Conservation (phyloP, 2,888 invertebrate genomes). For the Atethmia centrago region DNA sequence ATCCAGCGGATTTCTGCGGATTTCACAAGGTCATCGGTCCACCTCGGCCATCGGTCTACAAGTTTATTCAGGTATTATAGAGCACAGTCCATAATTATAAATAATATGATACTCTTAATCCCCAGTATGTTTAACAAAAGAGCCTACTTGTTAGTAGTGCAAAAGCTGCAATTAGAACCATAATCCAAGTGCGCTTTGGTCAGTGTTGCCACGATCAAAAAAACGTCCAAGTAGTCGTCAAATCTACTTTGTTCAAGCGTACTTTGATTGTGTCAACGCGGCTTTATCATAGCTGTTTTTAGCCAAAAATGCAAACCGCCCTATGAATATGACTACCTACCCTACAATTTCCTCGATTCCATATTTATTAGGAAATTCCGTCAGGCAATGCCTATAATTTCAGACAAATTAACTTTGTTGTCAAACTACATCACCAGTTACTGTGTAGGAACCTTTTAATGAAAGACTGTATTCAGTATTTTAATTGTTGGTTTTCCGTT, state of each 20-base stretch:
- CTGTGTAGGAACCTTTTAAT: neutral
- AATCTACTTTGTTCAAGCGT: too few relatives aligned
- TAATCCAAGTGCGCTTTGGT: too few relatives aligned
- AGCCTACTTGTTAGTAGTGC: neutral
- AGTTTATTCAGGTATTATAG: neutral
- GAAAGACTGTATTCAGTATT: neutral
- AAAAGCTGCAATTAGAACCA: slow-evolving; percentile 40
- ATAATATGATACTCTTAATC: neutral
- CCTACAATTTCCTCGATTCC: neutral
- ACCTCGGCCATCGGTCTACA: neutral
- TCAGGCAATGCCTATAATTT: neutral
- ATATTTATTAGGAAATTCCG: too few relatives aligned
- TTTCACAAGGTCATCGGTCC: neutral
- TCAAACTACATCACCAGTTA: neutral
- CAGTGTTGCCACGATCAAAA: too few relatives aligned
- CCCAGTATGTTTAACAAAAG: neutral
- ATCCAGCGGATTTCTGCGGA: neutral
- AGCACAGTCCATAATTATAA: neutral
- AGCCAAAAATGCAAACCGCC: neutral
- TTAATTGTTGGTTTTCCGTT: slow-evolving; percentile 1
- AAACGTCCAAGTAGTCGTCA: too few relatives aligned
- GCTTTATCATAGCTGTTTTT: slow-evolving; percentile 29
- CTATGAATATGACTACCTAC: neutral
- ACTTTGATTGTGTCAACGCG: too few relatives aligned
- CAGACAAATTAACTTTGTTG: neutral